A percentile compares a stretch with the other conserved stretches of the same genome.
These are phyloP conservation scores for Bombus confusus DNA, from an alignment of 1,140 invertebrate species.

Conservation along the genomic window DNA sequence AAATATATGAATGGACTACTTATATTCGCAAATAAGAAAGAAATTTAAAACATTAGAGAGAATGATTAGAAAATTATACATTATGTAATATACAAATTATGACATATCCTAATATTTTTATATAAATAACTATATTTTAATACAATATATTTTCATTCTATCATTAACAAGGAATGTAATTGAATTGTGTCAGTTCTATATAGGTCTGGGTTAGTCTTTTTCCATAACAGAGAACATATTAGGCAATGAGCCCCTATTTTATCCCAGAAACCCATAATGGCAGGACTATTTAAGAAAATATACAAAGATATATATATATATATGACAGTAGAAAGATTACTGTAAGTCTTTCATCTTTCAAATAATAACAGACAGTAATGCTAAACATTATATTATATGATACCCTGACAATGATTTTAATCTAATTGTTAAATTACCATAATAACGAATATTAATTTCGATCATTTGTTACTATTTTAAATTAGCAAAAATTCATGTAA, in stretches of 20 bases:
- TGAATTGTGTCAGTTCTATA: slow-evolving; percentile 62
- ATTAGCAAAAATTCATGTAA: slow-evolving; percentile 12
- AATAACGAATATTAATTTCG: slow-evolving; percentile 27
- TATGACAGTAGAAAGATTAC: slow-evolving; percentile 40
- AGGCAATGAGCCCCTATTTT: slow-evolving; percentile 45
- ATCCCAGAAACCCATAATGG: slow-evolving; percentile 63
- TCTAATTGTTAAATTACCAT: slow-evolving; percentile 39
- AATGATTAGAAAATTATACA: slow-evolving; percentile 37
- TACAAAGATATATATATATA: slow-evolving; percentile 41
- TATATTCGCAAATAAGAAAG: neutral
- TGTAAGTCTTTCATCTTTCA: slow-evolving; percentile 48
- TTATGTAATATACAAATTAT: slow-evolving; percentile 55
- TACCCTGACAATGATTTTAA: slow-evolving; percentile 53
- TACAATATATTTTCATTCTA: slow-evolving; percentile 54
- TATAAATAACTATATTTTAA: slow-evolving; percentile 63
- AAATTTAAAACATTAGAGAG: slow-evolving; percentile 4
- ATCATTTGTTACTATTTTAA: slow-evolving; percentile 11
- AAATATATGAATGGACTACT: slow-evolving; percentile 6
- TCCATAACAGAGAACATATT: slow-evolving; percentile 47
- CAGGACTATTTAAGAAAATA: slow-evolving; percentile 63
- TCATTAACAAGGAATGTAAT: slow-evolving; percentile 65
- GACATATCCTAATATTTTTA: slow-evolving; percentile 59
- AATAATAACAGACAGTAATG: slow-evolving; percentile 37
- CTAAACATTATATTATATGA: slow-evolving; percentile 45
- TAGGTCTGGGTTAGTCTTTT: slow-evolving; percentile 64